A percentile compares a stretch with the other conserved stretches of the same genome.
phyloP scores from a whole-genome alignment of 2,888 invertebrate genomes.

The Cephus pulcher region DNA sequence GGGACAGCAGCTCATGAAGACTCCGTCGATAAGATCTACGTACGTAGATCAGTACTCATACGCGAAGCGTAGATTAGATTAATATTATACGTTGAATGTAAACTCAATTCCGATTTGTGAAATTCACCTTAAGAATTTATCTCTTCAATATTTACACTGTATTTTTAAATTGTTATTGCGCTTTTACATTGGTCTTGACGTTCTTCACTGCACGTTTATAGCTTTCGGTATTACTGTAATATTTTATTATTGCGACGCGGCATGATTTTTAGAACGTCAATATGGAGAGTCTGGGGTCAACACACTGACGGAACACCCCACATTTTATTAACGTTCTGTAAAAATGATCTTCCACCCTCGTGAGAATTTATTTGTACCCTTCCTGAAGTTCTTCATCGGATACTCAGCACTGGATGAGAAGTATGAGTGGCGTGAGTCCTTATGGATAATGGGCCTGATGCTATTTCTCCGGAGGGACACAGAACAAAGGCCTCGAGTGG shows the following conservation, averaged over 20 bases:
- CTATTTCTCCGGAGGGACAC: neutral
- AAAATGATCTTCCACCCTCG: neutral
- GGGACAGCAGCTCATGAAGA: constrained; percentile 61
- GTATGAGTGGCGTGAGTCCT: neutral
- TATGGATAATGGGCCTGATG: neutral
- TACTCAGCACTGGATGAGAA: neutral
- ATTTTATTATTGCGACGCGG: neutral
- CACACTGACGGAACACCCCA: neutral
- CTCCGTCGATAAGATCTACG: constrained; percentile 33
- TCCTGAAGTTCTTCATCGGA: neutral
- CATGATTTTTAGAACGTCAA: neutral
- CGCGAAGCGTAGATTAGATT: neutral
- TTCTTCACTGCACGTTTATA: neutral
- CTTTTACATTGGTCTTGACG: neutral
- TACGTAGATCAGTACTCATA: neutral
- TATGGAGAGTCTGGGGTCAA: neutral
- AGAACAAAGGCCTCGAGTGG: neutral
- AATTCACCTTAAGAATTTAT: neutral
- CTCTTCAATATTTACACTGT: neutral
- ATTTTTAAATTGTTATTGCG: neutral
- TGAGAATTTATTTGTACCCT: neutral
- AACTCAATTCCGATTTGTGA: neutral
- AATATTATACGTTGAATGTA: neutral
- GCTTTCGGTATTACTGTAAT: no score
- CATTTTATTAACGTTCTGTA: neutral